These are phyloP conservation scores for Polyergus mexicanus DNA, from an alignment of 1,140 invertebrate genomes.

Conservation along the genomic window DNA sequence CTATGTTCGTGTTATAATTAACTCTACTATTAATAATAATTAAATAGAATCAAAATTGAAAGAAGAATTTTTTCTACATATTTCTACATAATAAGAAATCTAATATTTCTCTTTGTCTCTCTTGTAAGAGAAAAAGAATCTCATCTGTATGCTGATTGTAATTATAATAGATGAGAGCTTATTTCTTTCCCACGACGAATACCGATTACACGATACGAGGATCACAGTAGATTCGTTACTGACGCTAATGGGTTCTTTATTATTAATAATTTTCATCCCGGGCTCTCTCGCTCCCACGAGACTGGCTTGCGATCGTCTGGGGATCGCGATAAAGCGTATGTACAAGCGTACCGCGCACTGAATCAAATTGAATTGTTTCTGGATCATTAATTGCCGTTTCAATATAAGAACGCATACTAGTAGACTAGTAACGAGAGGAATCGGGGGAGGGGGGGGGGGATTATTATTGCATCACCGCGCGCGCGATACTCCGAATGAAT, in stretches of 20 bases:
- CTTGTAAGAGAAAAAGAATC: background rate
- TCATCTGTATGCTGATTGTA: background rate
- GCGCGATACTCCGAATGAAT: background rate
- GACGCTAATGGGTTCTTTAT: conserved; percentile 38
- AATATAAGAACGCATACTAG: background rate
- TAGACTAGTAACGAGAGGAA: background rate
- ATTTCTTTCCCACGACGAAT: conserved; percentile 13
- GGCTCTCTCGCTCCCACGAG: conserved; percentile 21
- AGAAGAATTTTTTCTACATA: background rate
- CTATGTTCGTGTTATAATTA: background rate
- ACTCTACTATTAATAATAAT: background rate
- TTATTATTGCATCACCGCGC: conserved; percentile 46
- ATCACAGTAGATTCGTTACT: conserved; percentile 7
- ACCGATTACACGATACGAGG: background rate
- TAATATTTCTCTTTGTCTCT: background rate
- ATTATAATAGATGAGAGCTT: background rate
- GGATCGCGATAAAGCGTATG: conserved; percentile 12
- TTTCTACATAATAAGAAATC: conserved; percentile 14
- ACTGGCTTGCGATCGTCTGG: background rate
- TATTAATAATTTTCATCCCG: conserved; percentile 56
- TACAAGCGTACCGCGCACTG: conserved; percentile 28
- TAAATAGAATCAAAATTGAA: background rate
- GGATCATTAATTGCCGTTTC: conserved; percentile 52
- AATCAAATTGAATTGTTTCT: conserved; percentile 60
- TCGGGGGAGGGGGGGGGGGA: too few species aligned